Evolutionary conservation across 2,113 vertebrate genomes (phyloP), one percentile per base, ranked within the genome.

Genomic region (Rostratula benghalensis): DNA sequence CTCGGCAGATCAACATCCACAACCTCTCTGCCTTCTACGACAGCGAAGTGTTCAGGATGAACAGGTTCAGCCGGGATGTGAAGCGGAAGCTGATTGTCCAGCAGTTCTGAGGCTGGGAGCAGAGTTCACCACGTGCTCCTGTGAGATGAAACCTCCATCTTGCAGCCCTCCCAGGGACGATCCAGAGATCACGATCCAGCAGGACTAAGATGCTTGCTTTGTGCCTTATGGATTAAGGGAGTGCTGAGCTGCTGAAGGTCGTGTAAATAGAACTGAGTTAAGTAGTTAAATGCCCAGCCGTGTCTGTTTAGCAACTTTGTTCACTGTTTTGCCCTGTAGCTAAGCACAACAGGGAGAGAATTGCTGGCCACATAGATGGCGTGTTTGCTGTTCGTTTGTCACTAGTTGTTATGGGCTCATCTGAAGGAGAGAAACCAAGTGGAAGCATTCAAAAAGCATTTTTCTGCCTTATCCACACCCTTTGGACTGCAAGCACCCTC

Each of bases 1-100:
- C 99, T 28, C 98, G 99, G 59, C 99, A 99, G 98, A 99, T 99
- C 97, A 99, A 99, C 98, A 99, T 99, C 97, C 99, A 99, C 98
- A 99, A 96, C 97, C 98, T 99, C 60, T 98, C 99, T 3, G 98
- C 98, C 4, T 99, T 99, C 94, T 99, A 99, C 1, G 98, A 99
- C 98, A 99, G 99, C 1, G 99, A 99, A 37, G 93, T 99, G 56
- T 99, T 99, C 98, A 98, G 93, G 92, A 98, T 98, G 95, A 99
- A 99, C 98, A 98, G 98, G 89, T 99, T 99, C 98, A 98, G 98
- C 94, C 98, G 98, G 8, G 99, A 99, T 23, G 73, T 95, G 93
- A 99, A 99, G 96, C 98, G 98, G 93, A 99, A 99, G 78, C 96
- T 99, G 70, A 99, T 99, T 73, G 80, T 99, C 50, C 99, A 99